A percentile compares a stretch with the other conserved stretches of the same genome.
Conservation (phyloP, 2,113 vertebrate species). For the Azemiops feae region DNA sequence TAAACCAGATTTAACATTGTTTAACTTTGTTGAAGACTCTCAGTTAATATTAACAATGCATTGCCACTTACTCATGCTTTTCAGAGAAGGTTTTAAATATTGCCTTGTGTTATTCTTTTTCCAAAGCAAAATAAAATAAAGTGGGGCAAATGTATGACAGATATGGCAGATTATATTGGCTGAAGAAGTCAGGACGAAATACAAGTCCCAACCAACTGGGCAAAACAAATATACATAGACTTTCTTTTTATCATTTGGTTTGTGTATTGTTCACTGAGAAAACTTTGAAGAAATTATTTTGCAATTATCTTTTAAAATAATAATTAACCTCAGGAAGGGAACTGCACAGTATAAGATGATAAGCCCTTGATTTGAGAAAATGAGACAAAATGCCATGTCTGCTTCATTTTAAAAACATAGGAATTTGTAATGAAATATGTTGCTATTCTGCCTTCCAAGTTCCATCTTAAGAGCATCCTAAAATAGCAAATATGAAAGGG, state of each 20-base stretch:
- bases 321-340: neutral
- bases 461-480: neutral
- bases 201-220: neutral
- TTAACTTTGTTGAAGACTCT: neutral
- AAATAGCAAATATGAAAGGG: neutral
- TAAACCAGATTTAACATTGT: neutral
- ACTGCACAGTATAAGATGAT: neutral
- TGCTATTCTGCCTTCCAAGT: neutral
- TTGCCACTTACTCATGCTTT: neutral
- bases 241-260: neutral
- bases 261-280: neutral
- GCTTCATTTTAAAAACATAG: neutral
- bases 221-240: neutral
- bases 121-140: neutral
- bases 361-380: neutral
- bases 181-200: neutral
- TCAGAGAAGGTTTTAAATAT: neutral
- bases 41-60: neutral
- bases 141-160: neutral
- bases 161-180: neutral
- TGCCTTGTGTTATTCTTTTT: neutral
- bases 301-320: neutral
- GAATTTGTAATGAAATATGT: neutral
- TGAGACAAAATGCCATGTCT: neutral
- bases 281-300: neutral